phyloP scores from a whole-genome alignment of 2,797 vertebrate species.

The Artibeus lituratus region DNA sequence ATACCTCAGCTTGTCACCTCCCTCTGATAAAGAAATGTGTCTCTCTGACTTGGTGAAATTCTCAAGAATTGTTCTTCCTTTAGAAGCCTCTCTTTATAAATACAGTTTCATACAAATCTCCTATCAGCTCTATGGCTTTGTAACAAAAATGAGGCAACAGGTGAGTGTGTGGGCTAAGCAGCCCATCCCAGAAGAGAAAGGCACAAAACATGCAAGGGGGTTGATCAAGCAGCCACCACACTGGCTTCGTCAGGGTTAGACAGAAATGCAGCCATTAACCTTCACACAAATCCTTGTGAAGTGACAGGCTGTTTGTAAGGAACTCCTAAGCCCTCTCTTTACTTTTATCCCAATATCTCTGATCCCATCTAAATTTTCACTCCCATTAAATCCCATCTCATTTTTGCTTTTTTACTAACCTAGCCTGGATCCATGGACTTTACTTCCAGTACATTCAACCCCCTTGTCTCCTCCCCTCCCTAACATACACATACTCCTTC shows the following conservation, averaged over 20 bases:
- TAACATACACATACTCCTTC: not conserved
- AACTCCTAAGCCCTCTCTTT: not conserved
- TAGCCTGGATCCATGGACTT: not conserved
- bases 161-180: not conserved
- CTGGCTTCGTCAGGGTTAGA: not conserved
- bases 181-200: not conserved
- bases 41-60: conserved; percentile 23
- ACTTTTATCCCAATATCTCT: not conserved
- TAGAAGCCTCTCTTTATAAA: conserved; percentile 2
- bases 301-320: not conserved
- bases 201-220: not conserved
- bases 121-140: not conserved
- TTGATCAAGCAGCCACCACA: not conserved
- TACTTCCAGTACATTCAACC: not conserved
- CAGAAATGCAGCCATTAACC: not conserved
- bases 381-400: not conserved
- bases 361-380: not conserved
- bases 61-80: not conserved
- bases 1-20: not conserved
- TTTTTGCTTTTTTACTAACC: conserved; percentile 2
- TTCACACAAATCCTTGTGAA: not conserved
- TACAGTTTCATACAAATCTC: conserved; percentile 11
- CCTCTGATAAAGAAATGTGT: not conserved
- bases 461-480: not conserved
- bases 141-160: not conserved